Evolutionary conservation across 2,888 invertebrate species (phyloP).

Genomic region (Eilema depressum): DNA sequence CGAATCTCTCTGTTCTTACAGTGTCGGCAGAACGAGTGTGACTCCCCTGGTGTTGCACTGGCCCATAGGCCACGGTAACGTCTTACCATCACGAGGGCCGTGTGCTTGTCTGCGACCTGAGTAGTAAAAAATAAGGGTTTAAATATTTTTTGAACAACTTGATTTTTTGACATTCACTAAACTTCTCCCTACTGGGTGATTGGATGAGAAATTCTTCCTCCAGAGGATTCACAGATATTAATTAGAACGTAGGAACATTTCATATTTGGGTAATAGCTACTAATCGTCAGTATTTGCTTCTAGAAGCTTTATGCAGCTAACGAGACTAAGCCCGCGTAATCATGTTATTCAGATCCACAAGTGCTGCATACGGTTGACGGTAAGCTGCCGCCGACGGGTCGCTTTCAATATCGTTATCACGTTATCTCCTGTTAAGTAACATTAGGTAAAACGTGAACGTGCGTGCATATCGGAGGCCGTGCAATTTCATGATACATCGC

Average conservation of each 20-base stretch:
- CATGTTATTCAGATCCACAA: not conserved
- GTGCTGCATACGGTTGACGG: not conserved
- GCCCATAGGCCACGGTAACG: too few relatives aligned
- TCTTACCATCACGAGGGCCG: too few relatives aligned
- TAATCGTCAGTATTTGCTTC: not conserved
- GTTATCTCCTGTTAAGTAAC: conserved; percentile 48
- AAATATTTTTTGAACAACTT: too few relatives aligned
- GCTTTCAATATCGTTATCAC: conserved; percentile 46
- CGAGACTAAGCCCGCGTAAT: not conserved
- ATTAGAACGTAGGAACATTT: too few relatives aligned
- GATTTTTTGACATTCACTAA: too few relatives aligned
- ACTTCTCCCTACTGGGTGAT: not conserved
- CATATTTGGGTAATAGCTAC: not conserved
- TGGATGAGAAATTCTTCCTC: too few relatives aligned
- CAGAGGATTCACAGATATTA: too few relatives aligned
- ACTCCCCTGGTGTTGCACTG: too few relatives aligned
- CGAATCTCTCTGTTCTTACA: too few relatives aligned
- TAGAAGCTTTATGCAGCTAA: not conserved
- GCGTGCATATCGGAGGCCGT: conserved; percentile 65
- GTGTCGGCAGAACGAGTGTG: too few relatives aligned
- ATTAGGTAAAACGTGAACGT: conserved; percentile 58
- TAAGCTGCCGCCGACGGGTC: not conserved
- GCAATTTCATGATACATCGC: conserved; percentile 75
- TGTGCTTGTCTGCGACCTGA: too few relatives aligned
- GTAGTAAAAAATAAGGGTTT: too few relatives aligned